phyloP scores from a whole-genome alignment of 2,113 vertebrate genomes.

The Pituophis catenifer region DNA sequence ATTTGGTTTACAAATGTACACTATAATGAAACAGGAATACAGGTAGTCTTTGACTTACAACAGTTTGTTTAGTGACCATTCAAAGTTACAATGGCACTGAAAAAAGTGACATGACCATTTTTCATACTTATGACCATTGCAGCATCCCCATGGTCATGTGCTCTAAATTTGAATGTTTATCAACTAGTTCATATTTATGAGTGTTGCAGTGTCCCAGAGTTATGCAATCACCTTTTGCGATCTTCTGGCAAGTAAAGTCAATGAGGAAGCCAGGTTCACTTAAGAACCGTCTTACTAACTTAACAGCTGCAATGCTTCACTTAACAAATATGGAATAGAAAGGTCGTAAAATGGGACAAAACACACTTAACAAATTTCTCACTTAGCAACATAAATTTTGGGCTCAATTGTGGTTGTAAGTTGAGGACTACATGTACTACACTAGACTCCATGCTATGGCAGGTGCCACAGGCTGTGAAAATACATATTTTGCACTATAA shows the following conservation, averaged over 20 bases:
- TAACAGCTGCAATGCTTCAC: background rate
- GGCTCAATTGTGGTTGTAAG: background rate
- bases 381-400: background rate
- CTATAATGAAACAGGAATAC: background rate
- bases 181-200: background rate
- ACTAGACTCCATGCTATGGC: background rate
- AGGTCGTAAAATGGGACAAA: background rate
- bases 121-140: background rate
- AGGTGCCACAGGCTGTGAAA: background rate
- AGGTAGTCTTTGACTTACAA: background rate
- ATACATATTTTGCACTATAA: background rate
- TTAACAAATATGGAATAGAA: background rate
- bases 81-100: background rate
- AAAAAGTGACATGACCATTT: background rate
- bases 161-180: background rate
- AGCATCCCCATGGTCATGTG: background rate
- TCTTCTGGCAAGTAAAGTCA: background rate
- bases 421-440: background rate
- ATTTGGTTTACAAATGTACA: background rate
- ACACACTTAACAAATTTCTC: background rate
- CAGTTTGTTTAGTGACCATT: background rate
- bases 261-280: background rate
- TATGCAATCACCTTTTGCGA: background rate
- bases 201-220: background rate
- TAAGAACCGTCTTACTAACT: background rate